A percentile compares a stretch with the other conserved stretches of the same genome.
Evolutionary conservation across 2,113 vertebrate species (phyloP).

Genomic region (Thymallus thymallus): DNA sequence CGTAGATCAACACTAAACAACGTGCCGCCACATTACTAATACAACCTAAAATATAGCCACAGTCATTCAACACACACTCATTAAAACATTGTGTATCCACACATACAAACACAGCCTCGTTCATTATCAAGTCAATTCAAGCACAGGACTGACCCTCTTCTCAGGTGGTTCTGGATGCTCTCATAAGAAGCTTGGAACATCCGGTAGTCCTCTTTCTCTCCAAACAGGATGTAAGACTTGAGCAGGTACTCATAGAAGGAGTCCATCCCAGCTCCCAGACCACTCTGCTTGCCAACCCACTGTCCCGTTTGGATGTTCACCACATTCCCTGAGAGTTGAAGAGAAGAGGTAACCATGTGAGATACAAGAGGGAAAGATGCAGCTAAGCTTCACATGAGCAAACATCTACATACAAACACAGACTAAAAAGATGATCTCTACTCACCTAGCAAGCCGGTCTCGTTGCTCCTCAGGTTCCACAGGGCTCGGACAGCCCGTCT

Average conservation of each 20-base stretch:
- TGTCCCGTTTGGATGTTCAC: conserved; percentile 97
- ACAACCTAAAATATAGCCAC: neutral
- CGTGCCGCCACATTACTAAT: too few species aligned
- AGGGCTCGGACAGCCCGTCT: conserved; percentile 91
- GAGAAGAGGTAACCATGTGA: neutral
- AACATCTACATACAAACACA: neutral
- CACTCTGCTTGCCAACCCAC: conserved; percentile 97
- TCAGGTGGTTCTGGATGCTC: conserved; percentile 92
- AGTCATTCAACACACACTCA: neutral
- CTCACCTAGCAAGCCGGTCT: conserved; percentile 89
- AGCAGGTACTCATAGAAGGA: conserved; percentile 97
- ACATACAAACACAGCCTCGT: neutral
- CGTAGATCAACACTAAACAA: too few species aligned
- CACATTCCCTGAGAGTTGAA: conserved; percentile 83
- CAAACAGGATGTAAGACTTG: conserved; percentile 97
- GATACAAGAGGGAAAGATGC: neutral
- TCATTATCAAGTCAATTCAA: neutral
- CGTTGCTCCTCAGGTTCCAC: conserved; percentile 91
- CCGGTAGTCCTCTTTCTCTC: conserved; percentile 89
- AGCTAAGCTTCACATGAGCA: neutral
- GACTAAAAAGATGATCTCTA: too few species aligned
- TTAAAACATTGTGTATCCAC: neutral
- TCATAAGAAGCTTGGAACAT: conserved; percentile 92
- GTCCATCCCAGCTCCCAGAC: conserved; percentile 92
- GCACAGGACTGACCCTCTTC: conserved; percentile 84